These are phyloP conservation scores for Euleptes europaea DNA, from an alignment of 2,113 vertebrate species.

Conservation along the genomic window DNA sequence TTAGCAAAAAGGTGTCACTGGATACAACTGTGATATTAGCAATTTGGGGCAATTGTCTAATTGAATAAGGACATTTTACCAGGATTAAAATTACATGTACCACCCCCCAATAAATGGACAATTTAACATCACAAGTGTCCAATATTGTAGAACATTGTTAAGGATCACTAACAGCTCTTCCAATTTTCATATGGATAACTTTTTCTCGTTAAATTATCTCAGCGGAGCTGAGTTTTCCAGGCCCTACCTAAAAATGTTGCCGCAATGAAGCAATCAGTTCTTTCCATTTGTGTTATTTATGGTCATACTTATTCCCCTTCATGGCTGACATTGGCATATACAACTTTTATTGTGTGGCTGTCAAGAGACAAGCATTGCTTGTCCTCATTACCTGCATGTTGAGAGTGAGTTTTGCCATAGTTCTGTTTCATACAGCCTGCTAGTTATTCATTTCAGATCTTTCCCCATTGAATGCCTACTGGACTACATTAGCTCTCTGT, in stretches of 20 bases:
- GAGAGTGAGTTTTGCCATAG: too few species aligned
- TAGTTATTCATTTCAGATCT: too few species aligned
- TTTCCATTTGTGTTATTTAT: neutral
- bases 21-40: too few species aligned
- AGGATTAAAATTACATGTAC: neutral
- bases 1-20: too few species aligned
- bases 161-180: neutral
- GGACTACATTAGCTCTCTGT: too few species aligned
- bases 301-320: too few species aligned
- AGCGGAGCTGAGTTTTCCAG: neutral
- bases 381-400: neutral
- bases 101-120: neutral
- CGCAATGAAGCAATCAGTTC: neutral
- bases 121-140: neutral
- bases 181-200: neutral
- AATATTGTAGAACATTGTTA: neutral
- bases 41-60: neutral
- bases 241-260: neutral
- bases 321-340: neutral
- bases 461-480: too few species aligned
- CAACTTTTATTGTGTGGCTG: neutral
- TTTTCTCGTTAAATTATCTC: neutral
- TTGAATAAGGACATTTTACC: neutral
- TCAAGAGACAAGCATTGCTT: neutral
- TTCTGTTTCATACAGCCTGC: too few species aligned